Base-by-base conservation (phyloP, 2,888 invertebrate species). In the Campoplex capitator region DNA sequence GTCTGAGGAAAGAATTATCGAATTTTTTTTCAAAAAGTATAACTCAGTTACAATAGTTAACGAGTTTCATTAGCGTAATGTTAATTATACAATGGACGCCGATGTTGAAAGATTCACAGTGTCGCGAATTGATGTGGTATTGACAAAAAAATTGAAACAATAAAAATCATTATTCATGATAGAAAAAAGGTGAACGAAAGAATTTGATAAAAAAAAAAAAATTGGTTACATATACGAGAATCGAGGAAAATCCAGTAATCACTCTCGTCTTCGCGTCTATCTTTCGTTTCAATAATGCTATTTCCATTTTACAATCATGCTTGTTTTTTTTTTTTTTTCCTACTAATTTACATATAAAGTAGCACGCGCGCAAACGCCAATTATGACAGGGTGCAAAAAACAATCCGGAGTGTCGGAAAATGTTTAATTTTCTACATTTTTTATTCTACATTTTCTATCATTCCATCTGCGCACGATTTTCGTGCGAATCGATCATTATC, bases 71-170 rank as follows among this genome's bases (percentile, higher is more conserved):
- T 79, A 58, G 54, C 23, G 54, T 54, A 32, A 83, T 38, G 28
- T 78, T 51, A 54, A 76, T 78, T 65, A 73, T 54, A 51, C 65
- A 38, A 70, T 23, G 13, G 42, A n/a, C 28, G 23, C 62, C 62
- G 48, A 38, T 18, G 62, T 35, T 65, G n/a, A 78, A 83, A 83
- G 78, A 78, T 83, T 38, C 51, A 54, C 65, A 32, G 16, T 56
- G 3, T 42, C 32, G 71, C 8, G 54, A 73, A 67, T 35, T 42
- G 65, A 42, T 38, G 42, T 16, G 51, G 42, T 48, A 32, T 32
- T 3, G 16, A 16, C 7, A 1, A 32, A 62, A 62, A 32, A 62
- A 32, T 32, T 62, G 1, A 32, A 4, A 62, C 62, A 62, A 62
- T 62, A 62, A 32, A 32, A 62, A 62, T 62, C 62, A 62, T 62